Conservation (phyloP, 2,113 vertebrate species). For the Nothoprocta pentlandii region DNA sequence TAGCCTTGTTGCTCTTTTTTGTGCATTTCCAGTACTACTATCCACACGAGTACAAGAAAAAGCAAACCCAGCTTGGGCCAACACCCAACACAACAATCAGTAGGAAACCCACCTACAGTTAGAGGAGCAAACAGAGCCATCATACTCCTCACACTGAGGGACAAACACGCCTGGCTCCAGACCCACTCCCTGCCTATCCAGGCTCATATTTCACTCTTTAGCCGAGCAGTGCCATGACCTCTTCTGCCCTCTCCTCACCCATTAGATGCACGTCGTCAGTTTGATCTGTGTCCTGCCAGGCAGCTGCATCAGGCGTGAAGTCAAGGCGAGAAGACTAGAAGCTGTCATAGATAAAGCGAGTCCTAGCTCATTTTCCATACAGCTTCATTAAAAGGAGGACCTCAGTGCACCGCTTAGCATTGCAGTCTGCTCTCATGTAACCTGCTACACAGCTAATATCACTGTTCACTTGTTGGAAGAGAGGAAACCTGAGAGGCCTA, state of each 20-base stretch:
- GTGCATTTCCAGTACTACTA: not conserved
- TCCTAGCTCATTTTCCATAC: not conserved
- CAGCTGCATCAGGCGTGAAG: accelerated
- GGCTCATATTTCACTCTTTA: not conserved
- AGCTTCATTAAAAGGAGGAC: not conserved
- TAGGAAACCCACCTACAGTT: not conserved
- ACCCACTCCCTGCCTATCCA: not conserved
- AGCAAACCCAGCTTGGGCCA: not conserved
- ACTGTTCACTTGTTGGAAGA: not conserved
- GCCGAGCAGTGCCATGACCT: not conserved
- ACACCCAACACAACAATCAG: not conserved
- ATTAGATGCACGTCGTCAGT: not conserved
- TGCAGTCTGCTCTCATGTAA: not conserved
- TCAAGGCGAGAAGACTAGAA: accelerated
- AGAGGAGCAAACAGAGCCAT: not conserved
- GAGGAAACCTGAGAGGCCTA: not conserved
- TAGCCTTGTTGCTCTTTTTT: not conserved
- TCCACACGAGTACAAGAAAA: not conserved
- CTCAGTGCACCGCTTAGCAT: not conserved
- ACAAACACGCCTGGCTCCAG: not conserved
- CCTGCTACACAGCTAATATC: not conserved
- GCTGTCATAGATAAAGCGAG: not conserved
- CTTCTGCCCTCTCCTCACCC: not conserved
- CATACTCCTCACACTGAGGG: not conserved
- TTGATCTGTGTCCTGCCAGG: not conserved